Evolutionary conservation across 2,113 vertebrate species (phyloP).

Genomic region (Porphyrio hochstetteri): DNA sequence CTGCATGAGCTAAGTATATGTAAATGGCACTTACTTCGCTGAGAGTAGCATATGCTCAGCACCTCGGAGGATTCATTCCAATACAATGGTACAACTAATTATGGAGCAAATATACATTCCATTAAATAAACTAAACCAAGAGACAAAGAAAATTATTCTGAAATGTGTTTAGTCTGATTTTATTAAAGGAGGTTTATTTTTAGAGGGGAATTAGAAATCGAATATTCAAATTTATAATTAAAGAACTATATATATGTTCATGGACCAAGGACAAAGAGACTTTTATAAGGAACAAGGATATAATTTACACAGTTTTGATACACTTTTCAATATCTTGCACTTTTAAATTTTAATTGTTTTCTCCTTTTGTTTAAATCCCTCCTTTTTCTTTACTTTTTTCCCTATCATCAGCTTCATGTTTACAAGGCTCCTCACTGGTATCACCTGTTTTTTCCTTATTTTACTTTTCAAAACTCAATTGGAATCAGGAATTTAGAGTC

Average conservation of each 20-base stretch:
- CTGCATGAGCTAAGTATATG: neutral
- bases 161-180: neutral
- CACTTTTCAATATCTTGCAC: neutral
- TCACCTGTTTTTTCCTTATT: neutral
- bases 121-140: constrained; percentile 10
- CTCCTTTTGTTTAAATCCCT: neutral
- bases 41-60: neutral
- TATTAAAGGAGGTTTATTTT: neutral
- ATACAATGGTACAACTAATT: neutral
- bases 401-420: neutral
- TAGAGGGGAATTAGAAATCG: neutral
- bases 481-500: neutral
- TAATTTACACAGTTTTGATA: neutral
- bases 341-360: neutral
- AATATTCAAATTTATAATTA: neutral
- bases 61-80: constrained; percentile 6
- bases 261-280: neutral
- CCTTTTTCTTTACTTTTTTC: neutral
- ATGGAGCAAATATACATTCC: neutral
- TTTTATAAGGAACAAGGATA: neutral
- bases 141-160: neutral
- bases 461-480: neutral
- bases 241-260: neutral
- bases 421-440: neutral
- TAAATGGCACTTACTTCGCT: constrained; percentile 8